Evolutionary conservation across 2,113 vertebrate genomes (phyloP), one percentile per base, ranked within the genome.

Genomic region (Cryptotis parvus): DNA sequence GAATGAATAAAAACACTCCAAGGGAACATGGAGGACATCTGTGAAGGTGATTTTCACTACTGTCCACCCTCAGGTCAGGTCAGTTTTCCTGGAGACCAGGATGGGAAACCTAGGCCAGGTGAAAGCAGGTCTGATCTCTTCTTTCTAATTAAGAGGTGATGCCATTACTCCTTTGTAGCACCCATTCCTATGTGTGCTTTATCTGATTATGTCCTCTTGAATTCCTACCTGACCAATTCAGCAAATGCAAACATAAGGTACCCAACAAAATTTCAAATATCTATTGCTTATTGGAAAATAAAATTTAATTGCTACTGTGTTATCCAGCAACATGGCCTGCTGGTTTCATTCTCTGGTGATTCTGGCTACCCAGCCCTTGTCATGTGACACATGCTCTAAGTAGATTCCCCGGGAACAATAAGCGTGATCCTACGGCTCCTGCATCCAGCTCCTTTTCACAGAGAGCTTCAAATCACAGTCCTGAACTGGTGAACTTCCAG

Each of bases 241-340:
- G 74, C 49, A 66, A 74, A 43, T 14, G 70, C 84, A 88, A 75
- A 11, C n/a, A 55, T 6, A 68, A 26, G 10, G 2, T 20, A 74
- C 11, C 11, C 35, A 39, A 35, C 85, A 49, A 84, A n/a, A 65
- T 61, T 65, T 81, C 76, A 52, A 22, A 52, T 41, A 69, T 15
- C 49, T 45, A 66, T 1, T 70, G 26, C 81, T 75, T 43, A 29
- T 61, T 58, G 86, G 16, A 80, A 76, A 92, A 90, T 88, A 66
- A 61, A 61, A 79, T 55, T 33, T 63, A 18, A 35, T 35, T 14
- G 20, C 45, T 43, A 29, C 27, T 29, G 35, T 77, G 15, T 94
- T 65, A 41, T 45, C 81, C 41, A 80, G 39, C 31, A 82, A n/a
- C 26, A 5, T 9, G 16, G 8, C 45, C 82, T 65, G 49, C 20